Evolutionary conservation across 2,113 vertebrate genomes (phyloP).

Genomic region (Scytalopus superciliaris): DNA sequence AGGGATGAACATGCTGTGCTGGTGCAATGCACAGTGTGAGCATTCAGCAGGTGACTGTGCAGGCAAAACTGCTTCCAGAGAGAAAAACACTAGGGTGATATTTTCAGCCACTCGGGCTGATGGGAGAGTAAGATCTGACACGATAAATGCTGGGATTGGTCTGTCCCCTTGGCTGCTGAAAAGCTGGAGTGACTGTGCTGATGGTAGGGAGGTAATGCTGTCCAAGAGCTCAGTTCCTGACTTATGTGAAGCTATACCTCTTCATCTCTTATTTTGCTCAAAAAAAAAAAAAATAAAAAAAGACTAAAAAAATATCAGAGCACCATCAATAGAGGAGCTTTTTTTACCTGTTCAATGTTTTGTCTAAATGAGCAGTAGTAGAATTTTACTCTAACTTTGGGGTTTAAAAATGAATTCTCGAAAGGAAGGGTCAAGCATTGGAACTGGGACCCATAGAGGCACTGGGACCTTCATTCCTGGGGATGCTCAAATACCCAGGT

Average conservation of each 20-base stretch:
- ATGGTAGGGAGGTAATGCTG: not conserved
- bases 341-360: not conserved
- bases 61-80: not conserved
- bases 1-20: not conserved
- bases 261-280: not conserved
- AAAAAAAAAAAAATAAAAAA: not conserved
- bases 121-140: not conserved
- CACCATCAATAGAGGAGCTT: not conserved
- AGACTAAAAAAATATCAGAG: not conserved
- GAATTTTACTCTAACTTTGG: rapidly evolving
- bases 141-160: not conserved
- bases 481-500: not conserved
- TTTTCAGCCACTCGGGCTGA: not conserved
- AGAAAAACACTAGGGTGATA: not conserved
- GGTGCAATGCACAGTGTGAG: not conserved
- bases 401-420: not conserved
- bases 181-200: rapidly evolving
- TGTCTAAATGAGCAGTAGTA: not conserved
- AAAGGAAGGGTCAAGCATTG: rapidly evolving
- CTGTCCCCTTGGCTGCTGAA: not conserved
- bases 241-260: not conserved
- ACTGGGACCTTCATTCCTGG: not conserved
- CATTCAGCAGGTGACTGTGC: not conserved
- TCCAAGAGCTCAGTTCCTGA: not conserved
- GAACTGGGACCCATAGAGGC: rapidly evolving